Base-by-base conservation (phyloP, 2,797 vertebrate genomes). In the Siniperca obscura region DNA sequence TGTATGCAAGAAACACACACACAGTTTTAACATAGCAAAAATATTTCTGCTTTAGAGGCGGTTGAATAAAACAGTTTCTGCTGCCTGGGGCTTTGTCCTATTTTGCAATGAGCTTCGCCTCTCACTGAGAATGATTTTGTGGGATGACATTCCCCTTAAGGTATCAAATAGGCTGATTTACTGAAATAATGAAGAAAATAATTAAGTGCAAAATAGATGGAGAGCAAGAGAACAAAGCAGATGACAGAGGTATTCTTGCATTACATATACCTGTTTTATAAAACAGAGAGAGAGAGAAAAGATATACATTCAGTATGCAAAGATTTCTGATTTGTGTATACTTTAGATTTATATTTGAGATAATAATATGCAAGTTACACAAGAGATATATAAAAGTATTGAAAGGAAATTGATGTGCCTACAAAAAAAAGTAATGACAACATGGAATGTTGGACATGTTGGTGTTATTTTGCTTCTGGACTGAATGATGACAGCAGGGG, bases 21-120 rank as follows among this genome's bases (percentile, higher is more conserved):
- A 21, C 1, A 62, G 55, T 57, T 83, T 84, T 57, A 87, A 81
- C 74, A 64, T 38, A 19, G 55, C 19, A 30, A 81, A 30, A 81
- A 55, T 60, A 80, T 60, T 81, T 73, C 6, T 21, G 52, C 70
- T 77, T 73, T 68, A 1, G 56, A 71, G 50, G 67, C 16, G 66
- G 21, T 17, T 67, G 57, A 68, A 74, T 76, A 30, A 55, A 57
- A 75, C 34, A 8, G 8, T 64, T 50, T 25, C 11, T 38, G 36
- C 53, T 34, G 53, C 66, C 48, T 36, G 44, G 76, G 52, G 42
- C 50, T 75, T 83, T 72, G 56, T 74, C 19, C 21, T 46, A 14
- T 60, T 82, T 81, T 55, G 56, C 3, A 48, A 27, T 17, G 13
- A 46, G 74, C 25, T 8, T 74, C 34, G 69, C 40, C 27, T 69